Evolutionary conservation across 2,113 vertebrate genomes (phyloP).

Genomic region (Arothron firmamentum): DNA sequence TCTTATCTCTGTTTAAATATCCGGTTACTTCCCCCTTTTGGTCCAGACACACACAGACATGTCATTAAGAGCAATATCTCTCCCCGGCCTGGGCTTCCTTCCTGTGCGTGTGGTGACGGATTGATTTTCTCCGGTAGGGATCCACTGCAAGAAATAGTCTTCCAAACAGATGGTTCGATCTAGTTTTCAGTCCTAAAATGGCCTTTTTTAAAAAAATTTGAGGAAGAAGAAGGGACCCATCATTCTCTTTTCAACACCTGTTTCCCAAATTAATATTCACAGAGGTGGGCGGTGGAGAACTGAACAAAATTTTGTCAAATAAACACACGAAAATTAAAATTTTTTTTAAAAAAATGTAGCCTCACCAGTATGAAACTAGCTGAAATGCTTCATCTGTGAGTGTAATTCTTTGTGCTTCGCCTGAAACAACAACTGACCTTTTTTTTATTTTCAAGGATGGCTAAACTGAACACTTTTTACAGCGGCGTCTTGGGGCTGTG

Average conservation of each 20-base stretch:
- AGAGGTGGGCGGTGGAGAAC: no score
- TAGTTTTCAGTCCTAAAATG: slow-evolving; percentile 20
- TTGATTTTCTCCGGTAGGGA: slow-evolving; percentile 68
- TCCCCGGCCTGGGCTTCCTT: slow-evolving; percentile 67
- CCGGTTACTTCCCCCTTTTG: slow-evolving; percentile 72
- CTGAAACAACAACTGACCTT: background rate
- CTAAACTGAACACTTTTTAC: slow-evolving; percentile 41
- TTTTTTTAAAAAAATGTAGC: background rate
- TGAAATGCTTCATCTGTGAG: background rate
- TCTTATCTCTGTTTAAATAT: slow-evolving; percentile 80
- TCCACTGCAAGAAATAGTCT: slow-evolving; percentile 61
- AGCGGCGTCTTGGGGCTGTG: slow-evolving; percentile 48
- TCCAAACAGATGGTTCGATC: slow-evolving; percentile 54
- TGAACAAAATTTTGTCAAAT: no score
- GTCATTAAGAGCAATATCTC: slow-evolving; percentile 72
- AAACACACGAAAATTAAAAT: no score
- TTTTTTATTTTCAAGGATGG: background rate
- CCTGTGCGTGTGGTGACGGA: slow-evolving; percentile 69
- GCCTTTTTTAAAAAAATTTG: background rate
- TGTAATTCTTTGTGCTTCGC: background rate
- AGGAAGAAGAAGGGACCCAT: slow-evolving; percentile 32
- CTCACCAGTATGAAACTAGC: background rate
- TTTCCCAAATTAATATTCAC: no score
- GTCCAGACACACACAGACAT: slow-evolving; percentile 68
- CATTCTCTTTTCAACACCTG: slow-evolving; percentile 10